Evolutionary conservation across 2,113 vertebrate species (phyloP).

Genomic region (Cryptomyrus ogoouensis): DNA sequence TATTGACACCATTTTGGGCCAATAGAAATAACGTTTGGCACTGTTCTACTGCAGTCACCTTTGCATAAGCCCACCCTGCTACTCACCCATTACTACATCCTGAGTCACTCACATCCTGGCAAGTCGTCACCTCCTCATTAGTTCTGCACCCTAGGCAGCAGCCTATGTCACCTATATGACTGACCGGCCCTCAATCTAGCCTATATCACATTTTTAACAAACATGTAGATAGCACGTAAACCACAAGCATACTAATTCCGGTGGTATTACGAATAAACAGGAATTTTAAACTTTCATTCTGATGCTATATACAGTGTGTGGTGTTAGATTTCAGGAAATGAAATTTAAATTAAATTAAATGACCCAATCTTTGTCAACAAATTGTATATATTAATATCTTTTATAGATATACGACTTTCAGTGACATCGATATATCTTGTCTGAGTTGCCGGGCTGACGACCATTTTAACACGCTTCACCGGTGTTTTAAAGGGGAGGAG

Average conservation of each 20-base stretch:
- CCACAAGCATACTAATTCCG: background rate
- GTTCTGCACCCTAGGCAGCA: background rate
- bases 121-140: background rate
- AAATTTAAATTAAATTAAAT: background rate
- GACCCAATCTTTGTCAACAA: background rate
- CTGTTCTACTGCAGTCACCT: background rate
- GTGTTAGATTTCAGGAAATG: background rate
- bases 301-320: background rate
- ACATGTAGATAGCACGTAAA: background rate
- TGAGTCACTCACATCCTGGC: background rate
- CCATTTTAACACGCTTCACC: conserved; percentile 1
- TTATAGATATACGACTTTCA: background rate
- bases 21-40: background rate
- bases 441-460: background rate
- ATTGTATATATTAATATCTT: background rate
- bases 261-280: background rate
- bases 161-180: background rate
- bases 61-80: background rate
- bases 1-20: background rate
- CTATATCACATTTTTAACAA: background rate
- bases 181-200: background rate
- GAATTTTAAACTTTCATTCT: background rate
- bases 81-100: background rate
- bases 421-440: background rate
- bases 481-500: conserved; percentile 12